These are phyloP conservation scores for Miichthys miiuy DNA, from an alignment of 2,797 vertebrate species.

Conservation along the genomic window DNA sequence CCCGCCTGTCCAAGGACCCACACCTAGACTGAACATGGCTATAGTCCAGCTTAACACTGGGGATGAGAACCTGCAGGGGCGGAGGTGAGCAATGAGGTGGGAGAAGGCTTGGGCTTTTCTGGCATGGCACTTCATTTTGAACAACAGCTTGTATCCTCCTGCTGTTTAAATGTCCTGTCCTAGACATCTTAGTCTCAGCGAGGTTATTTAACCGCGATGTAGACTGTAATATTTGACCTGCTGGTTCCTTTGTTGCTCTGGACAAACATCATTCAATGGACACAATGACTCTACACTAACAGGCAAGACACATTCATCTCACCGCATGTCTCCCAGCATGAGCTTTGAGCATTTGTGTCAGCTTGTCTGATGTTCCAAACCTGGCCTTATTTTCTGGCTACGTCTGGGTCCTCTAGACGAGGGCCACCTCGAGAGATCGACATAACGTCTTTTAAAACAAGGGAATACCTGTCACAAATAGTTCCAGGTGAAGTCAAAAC, in stretches of 20 bases:
- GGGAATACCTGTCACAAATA: constrained; percentile 3
- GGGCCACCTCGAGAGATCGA: background rate
- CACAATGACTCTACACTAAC: background rate
- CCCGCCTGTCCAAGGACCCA: constrained; percentile 85
- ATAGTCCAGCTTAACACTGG: constrained; percentile 86
- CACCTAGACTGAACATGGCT: constrained; percentile 87
- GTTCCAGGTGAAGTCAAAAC: constrained; percentile 1
- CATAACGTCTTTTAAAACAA: background rate
- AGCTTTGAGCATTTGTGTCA: background rate
- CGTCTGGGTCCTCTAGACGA: background rate
- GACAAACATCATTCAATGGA: constrained; percentile 18
- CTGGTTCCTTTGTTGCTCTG: constrained; percentile 8
- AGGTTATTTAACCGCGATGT: background rate
- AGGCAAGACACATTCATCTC: background rate
- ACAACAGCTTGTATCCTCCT: constrained; percentile 22
- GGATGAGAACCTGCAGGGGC: constrained; percentile 82
- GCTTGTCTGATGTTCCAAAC: constrained; percentile 2
- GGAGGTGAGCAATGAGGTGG: constrained; percentile 77
- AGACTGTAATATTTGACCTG: constrained; percentile 5
- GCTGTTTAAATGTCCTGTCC: background rate
- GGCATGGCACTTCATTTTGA: constrained; percentile 42
- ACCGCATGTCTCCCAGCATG: background rate
- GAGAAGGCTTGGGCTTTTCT: constrained; percentile 52
- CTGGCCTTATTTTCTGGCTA: background rate
- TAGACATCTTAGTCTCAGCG: background rate